Conservation (phyloP, 2,797 vertebrate genomes). For the Brachyrhaphis roseni region DNA sequence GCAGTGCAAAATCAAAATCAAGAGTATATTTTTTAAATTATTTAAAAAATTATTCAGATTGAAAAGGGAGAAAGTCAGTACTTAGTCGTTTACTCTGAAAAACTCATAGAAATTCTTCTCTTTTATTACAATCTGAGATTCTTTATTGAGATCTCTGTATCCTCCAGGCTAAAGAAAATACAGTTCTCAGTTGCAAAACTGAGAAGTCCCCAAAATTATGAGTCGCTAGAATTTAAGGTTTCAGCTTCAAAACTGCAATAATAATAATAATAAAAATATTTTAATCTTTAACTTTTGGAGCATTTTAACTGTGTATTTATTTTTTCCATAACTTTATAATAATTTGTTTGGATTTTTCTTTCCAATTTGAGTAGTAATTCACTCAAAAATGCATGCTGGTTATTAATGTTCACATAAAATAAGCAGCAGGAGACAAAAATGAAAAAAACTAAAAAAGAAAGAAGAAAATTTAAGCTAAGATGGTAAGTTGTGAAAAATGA, state of each 20-base stretch:
- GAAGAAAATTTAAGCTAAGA: not conserved
- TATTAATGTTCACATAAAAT: not conserved
- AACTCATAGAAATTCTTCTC: too few relatives aligned
- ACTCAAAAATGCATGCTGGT: not conserved
- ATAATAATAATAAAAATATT: too few relatives aligned
- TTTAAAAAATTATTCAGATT: not conserved
- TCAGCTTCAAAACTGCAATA: not conserved
- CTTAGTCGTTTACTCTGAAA: not conserved
- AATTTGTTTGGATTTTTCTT: not conserved
- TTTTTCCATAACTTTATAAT: not conserved
- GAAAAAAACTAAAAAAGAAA: not conserved
- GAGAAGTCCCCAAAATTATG: not conserved
- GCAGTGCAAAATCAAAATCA: too few relatives aligned
- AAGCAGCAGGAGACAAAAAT: not conserved
- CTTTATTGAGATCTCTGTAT: not conserved
- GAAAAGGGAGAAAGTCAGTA: not conserved
- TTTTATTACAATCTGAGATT: not conserved
- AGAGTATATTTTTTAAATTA: not conserved
- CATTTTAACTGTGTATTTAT: not conserved
- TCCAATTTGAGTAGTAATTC: not conserved
- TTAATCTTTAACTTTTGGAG: not conserved
- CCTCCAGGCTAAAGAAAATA: not conserved
- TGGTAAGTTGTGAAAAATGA: not conserved
- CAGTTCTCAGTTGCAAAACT: not conserved
- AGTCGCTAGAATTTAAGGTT: not conserved